phyloP scores from a whole-genome alignment of 1,140 invertebrate genomes.

The Pseudoatta argentina region DNA sequence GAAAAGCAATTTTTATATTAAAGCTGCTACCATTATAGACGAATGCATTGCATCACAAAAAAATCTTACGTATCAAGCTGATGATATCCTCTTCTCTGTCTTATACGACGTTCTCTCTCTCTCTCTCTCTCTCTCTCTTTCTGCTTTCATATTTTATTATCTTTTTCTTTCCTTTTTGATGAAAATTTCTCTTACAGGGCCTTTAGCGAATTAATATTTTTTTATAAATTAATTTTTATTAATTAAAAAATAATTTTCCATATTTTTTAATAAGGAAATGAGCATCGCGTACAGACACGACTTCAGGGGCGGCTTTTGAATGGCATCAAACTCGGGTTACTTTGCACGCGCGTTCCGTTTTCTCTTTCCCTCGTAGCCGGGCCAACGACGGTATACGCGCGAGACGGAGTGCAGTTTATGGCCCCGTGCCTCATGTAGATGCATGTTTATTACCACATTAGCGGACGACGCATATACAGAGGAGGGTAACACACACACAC shows the following conservation, averaged over 20 bases:
- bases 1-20: conserved; percentile 60
- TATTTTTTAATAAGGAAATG: conserved; percentile 13
- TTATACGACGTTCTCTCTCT: not conserved
- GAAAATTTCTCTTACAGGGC: not conserved
- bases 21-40: conserved; percentile 44
- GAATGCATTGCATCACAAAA: not conserved
- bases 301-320: not conserved
- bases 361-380: conserved; percentile 43
- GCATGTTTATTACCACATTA: conserved; percentile 83
- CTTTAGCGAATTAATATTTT: not conserved
- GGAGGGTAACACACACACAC: conserved; percentile 10
- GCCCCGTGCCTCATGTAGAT: conserved; percentile 75
- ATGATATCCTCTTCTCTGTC: not conserved
- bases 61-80: conserved; percentile 36
- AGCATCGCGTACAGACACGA: not conserved
- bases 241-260: not conserved
- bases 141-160: not conserved
- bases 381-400: conserved; percentile 21
- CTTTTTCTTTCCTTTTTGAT: not conserved
- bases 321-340: not conserved
- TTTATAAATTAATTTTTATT: not conserved
- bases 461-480: conserved; percentile 19
- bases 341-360: conserved; percentile 36
- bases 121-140: too few species aligned
- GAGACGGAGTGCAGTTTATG: conserved; percentile 59